Conservation (phyloP, 2,797 vertebrate species). For the Mallotus villosus region DNA sequence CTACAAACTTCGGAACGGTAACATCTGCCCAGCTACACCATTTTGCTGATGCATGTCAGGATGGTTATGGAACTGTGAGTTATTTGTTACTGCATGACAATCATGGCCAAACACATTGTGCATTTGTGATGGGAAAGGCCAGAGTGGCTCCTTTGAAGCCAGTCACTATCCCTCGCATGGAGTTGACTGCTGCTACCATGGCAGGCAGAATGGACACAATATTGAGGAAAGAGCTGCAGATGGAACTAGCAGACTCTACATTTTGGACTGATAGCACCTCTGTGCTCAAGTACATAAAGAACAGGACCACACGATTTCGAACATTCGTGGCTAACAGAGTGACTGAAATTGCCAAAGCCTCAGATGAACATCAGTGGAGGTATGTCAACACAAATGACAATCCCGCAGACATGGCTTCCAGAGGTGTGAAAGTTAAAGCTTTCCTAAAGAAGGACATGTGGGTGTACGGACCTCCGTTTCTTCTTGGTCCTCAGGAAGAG, state of each 20-base stretch:
- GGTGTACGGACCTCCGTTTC: background rate
- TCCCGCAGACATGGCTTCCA: background rate
- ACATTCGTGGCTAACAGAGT: background rate
- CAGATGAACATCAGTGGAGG: constrained; percentile 2
- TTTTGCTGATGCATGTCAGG: no score
- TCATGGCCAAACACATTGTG: constrained; percentile 1
- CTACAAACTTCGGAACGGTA: no score
- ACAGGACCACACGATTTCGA: background rate
- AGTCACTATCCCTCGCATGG: no score
- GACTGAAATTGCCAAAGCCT: background rate
- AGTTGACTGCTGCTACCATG: no score
- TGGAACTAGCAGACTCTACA: no score
- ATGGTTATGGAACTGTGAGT: no score
- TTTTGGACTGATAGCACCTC: background rate
- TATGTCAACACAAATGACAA: background rate
- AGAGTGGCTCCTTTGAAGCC: no score
- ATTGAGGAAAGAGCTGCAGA: no score
- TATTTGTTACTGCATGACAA: background rate
- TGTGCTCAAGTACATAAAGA: background rate
- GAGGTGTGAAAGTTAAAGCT: background rate
- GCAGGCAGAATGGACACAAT: no score
- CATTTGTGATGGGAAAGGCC: background rate
- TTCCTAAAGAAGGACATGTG: background rate
- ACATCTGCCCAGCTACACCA: no score
- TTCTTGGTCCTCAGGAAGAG: background rate